Evolutionary conservation across 2,113 vertebrate species (phyloP), one percentile per base, ranked within the genome.

Genomic region (Cyanistes caeruleus): DNA sequence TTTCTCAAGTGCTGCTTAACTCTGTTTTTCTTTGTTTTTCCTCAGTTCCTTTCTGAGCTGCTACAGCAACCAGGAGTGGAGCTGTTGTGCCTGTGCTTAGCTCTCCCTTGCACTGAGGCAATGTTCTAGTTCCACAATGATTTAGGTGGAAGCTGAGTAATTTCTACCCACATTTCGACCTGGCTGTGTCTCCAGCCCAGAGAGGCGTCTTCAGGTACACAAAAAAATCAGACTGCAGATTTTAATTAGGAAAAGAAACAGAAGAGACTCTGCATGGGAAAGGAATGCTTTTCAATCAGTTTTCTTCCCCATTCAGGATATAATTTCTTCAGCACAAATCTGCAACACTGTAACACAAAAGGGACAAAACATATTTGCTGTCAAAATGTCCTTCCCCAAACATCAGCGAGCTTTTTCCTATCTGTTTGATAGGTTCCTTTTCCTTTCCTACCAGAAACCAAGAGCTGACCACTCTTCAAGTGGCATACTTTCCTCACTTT

Each of bases 21-120:
- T 84, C 58, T 30, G 17, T 10, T 74, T 94, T 68, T 3, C 64
- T 86, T 92, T 94, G 64, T 17, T 88, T 94, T 90, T 55, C 8
- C 25, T 84, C 64, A 6, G 72, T 8, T 69, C 4, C 1, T 67
- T 85, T 81, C 46, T 55, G 75, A 92, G 53, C 85, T 87, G 53
- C 86, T 78, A 27, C 60, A 94, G 58, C 86, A 53, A 30, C 72
- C 85, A 84, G 83, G 80, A 90, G 88, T 91, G 84, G 93, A 95
- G 87, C 93, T 95, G 74, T 79, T 92, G 91, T 35, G 52, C 86
- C 65, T 83, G 73, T 46, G 5, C 15, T 69, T 33, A 52, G 27
- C 37, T 65, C 55, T 78, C 13, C 0, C 55, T 84, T 27, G 33
- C 37, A 15, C 14, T 35, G 60, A 79, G 84, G 53, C 27, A 53